Evolutionary conservation across 1,140 invertebrate genomes (phyloP).

Genomic region (Bathynomus jamesi): DNA sequence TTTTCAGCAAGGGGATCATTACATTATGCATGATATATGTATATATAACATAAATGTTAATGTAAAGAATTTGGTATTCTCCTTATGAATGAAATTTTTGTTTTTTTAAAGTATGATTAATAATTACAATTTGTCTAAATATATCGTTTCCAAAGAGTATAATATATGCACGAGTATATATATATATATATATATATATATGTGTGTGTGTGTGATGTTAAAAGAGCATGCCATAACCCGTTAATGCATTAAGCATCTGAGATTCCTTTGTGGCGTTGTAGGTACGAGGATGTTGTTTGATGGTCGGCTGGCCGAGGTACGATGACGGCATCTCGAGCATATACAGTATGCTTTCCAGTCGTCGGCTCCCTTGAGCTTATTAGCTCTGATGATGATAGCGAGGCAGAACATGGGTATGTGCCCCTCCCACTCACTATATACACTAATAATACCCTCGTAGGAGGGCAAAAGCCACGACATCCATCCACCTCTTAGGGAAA

Average conservation of each 20-base stretch:
- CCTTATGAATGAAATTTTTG: too few relatives aligned
- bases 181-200: slow-evolving; percentile 1
- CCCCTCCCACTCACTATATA: neutral
- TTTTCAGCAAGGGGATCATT: too few relatives aligned
- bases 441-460: neutral
- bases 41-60: neutral
- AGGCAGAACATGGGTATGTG: neutral
- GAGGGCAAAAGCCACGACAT: neutral
- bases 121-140: too few relatives aligned
- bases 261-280: neutral
- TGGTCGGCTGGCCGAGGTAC: too few relatives aligned
- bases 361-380: neutral
- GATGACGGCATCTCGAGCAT: too few relatives aligned
- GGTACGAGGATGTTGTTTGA: neutral
- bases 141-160: too few relatives aligned
- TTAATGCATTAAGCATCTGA: neutral
- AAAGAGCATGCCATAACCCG: neutral
- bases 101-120: too few relatives aligned
- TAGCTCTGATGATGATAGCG: neutral
- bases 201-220: neutral
- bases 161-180: neutral
- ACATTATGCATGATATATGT: neutral
- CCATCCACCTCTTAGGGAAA: neutral
- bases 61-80: too few relatives aligned
- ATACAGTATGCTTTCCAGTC: neutral